Evolutionary conservation across 2,113 vertebrate species (phyloP).

Genomic region (Dasyornis broadbenti): DNA sequence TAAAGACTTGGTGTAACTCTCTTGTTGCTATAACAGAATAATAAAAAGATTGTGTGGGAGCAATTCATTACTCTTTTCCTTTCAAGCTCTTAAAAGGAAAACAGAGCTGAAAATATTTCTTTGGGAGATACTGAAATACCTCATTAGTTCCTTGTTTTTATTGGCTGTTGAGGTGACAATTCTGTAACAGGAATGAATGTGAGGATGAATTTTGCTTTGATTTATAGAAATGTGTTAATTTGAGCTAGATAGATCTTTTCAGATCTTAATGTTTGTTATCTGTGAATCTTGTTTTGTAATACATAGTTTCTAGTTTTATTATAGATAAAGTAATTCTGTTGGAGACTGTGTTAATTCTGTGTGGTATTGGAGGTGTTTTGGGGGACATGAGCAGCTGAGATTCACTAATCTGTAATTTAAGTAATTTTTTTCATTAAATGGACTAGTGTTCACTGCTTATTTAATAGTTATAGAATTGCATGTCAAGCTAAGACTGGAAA

Average conservation of each 20-base stretch:
- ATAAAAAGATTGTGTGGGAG: not conserved
- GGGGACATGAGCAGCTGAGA: not conserved
- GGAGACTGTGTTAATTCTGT: not conserved
- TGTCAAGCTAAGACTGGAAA: not conserved
- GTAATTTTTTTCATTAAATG: not conserved
- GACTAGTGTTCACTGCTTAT: not conserved
- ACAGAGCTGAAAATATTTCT: conserved; percentile 45
- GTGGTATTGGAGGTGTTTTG: not conserved
- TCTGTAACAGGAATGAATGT: conserved; percentile 24
- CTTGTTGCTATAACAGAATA: not conserved
- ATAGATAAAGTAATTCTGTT: not conserved
- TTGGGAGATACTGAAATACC: conserved; percentile 43
- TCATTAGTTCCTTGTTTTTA: conserved; percentile 47
- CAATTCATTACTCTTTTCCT: conserved; percentile 38
- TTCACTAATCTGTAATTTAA: not conserved
- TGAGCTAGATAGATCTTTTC: conserved; percentile 9
- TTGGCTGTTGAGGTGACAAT: conserved; percentile 49
- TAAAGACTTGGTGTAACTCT: not conserved
- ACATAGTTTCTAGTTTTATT: conserved; percentile 35
- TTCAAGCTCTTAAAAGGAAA: conserved; percentile 42
- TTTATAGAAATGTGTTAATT: conserved; percentile 55
- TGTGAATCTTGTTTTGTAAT: conserved; percentile 5
- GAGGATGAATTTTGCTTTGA: conserved; percentile 47
- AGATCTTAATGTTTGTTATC: conserved; percentile 13
- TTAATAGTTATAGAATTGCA: not conserved